phyloP scores from a whole-genome alignment of 2,113 vertebrate species.

The Elephantulus edwardii region DNA sequence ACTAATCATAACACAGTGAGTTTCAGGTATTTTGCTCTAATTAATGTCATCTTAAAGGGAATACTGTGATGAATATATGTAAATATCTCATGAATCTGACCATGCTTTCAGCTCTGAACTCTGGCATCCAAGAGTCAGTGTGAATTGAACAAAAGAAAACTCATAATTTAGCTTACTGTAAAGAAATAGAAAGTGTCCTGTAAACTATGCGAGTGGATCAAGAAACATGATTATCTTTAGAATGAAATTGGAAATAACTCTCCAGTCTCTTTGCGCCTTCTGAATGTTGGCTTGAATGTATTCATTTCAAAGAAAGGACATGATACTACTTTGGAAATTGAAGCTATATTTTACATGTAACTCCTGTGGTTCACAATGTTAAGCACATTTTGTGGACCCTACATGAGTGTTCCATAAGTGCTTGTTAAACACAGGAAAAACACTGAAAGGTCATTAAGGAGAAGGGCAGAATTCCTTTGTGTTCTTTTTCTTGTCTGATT shows the following conservation, averaged over 20 bases:
- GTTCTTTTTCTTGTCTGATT: neutral
- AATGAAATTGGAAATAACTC: slow-evolving; percentile 43
- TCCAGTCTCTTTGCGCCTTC: neutral
- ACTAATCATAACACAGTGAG: slow-evolving; percentile 66
- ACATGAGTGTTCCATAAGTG: neutral
- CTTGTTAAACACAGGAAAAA: slow-evolving; percentile 22
- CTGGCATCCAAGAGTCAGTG: slow-evolving; percentile 76
- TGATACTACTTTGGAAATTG: neutral
- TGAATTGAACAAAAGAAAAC: slow-evolving; percentile 70
- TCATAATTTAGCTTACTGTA: slow-evolving; percentile 78
- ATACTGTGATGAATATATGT: slow-evolving; percentile 75
- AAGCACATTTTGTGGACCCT: neutral
- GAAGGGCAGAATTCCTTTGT: neutral
- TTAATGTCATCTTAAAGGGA: slow-evolving; percentile 76
- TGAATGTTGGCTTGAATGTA: slow-evolving; percentile 16
- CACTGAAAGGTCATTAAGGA: neutral
- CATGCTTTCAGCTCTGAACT: slow-evolving; percentile 77
- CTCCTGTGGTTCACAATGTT: rapidly evolving
- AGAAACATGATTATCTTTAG: neutral
- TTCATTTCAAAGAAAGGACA: neutral
- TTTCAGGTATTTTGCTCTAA: slow-evolving; percentile 76
- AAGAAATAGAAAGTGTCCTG: slow-evolving; percentile 67
- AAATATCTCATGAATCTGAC: slow-evolving; percentile 67
- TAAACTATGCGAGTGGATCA: slow-evolving; percentile 48
- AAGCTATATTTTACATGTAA: neutral